Evolutionary conservation across 2,888 invertebrate species (phyloP), one percentile per base, ranked within the genome.

Genomic region (Chirona hameri): DNA sequence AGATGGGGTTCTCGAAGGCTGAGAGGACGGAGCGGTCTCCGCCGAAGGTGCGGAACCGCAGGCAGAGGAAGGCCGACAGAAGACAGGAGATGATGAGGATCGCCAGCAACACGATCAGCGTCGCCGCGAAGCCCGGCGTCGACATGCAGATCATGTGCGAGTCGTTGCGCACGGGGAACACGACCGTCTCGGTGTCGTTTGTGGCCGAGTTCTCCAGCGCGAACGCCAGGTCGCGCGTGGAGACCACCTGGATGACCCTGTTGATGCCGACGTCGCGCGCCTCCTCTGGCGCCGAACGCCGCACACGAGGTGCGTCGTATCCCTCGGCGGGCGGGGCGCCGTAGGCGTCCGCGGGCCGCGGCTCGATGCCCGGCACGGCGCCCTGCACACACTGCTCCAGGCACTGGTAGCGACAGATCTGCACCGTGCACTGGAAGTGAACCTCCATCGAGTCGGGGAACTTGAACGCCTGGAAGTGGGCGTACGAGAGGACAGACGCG

Each of bases 391-490:
- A 97, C 87, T 97, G 97, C 85, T 96, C 96, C 0, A 97, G 97
- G 87, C 97, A 97, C 86, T 95, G 94, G 87, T 95, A 95, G 86
- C 96, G 91, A 88, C 97, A 97, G 86, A 97, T 96, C 88, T 97
- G 96, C 85, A 97, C 96, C 55, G 96, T 96, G 88, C 96, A 97
- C 88, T 96, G 96, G 91, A 97, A 97, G 88, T 97, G 96, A 0
- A 97, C 97, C 88, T 97, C 96, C 96, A 97, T 97, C 0, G 96
- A 96, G 87, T 97, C 97, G 0, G 97, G 97, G 90, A 97, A 97
- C 87, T 97, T 97, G 89, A 97, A 97, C 0, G 97, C 97, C 89
- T 87, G 86, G 85, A 86, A 86, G 85, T 86, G 86, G 0, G 96
- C 96, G 87, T 96, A 97, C 0, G 95, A 95, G 0, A 97, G 89